A percentile compares a stretch with the other conserved stretches of the same genome.
Conservation (phyloP, 2,888 invertebrate species). For the Junonia oenone region DNA sequence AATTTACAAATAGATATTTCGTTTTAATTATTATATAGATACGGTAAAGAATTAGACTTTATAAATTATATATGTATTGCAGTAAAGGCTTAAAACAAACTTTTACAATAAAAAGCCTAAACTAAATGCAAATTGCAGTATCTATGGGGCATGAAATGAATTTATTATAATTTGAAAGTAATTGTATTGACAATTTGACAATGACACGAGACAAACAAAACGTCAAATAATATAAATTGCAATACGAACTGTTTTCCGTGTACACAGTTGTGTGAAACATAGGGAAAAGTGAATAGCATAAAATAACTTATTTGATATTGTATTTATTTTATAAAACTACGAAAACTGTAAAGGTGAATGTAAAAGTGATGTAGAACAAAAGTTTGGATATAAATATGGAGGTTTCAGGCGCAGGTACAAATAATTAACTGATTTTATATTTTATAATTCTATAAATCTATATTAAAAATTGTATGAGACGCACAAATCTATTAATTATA, state of each 20-base stretch:
- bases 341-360: conserved; percentile 3
- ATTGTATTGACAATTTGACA: conserved; percentile 7
- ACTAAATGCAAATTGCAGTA: too few relatives aligned
- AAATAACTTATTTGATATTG: conserved; percentile 1
- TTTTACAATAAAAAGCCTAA: too few relatives aligned
- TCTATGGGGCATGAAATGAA: background rate
- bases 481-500: background rate
- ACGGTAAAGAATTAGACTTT: too few relatives aligned
- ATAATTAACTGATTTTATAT: background rate
- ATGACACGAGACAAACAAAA: conserved; percentile 16
- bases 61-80: too few relatives aligned
- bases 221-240: conserved; percentile 19
- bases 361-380: conserved; percentile 25
- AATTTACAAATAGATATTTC: too few relatives aligned
- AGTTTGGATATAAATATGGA: conserved; percentile 48
- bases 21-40: too few relatives aligned
- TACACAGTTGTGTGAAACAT: conserved; percentile 14
- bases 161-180: conserved; percentile 8
- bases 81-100: too few relatives aligned
- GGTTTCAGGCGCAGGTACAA: conserved; percentile 61
- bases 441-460: background rate
- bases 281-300: conserved; percentile 3
- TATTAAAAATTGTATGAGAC: background rate
- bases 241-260: conserved; percentile 13
- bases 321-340: background rate